Evolutionary conservation across 2,888 invertebrate species (phyloP), one percentile per base, ranked within the genome.

Genomic region (Chymomyza procnemis): DNA sequence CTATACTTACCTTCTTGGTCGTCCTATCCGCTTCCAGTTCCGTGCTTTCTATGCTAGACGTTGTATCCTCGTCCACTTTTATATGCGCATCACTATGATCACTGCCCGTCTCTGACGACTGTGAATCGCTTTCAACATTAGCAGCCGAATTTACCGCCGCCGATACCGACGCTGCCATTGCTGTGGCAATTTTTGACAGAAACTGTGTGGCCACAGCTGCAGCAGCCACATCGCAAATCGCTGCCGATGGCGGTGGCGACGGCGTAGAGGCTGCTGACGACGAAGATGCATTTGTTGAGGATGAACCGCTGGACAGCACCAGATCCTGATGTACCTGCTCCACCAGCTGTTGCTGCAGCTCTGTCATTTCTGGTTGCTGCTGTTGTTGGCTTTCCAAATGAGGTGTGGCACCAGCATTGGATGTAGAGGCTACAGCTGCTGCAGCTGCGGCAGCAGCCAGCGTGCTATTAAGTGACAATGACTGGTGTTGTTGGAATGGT

Each of bases 401-500:
- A 69, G 75, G 77, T 73, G 68, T 77, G 66, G 76, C 77, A 18
- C 66, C 87, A 65, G 83, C 86, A 60, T 79, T 78, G 57, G 87
- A 88, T 70, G 88, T 88, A 41, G 85, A 85, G 4, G 88, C 88
- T n/a, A 85, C 87, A 22, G 79, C 87, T 26, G 77, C 86, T 52
- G 82, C 87, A 56, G 87, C 88, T 30, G 83, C 87, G 12, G 85
- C 88, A 61, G 87, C 87, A 47, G 81, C 86, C 52, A 88, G 73
- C 71, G 88, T 86, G 66, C 81, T 89, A 72, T 85, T 89, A 50
- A 89, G 79, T 74, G 89, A 89, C 76, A 90, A 84, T 72, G 90
- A 88, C 73, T 90, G 88, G 66, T 89, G 90, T 70, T 90, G 89
- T 80, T 89, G 89, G 80, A 90, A 90, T 87, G 87, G 87, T 70